Base-by-base conservation (phyloP, 1,140 invertebrate genomes). In the Schlechtendalia chinensis region DNA sequence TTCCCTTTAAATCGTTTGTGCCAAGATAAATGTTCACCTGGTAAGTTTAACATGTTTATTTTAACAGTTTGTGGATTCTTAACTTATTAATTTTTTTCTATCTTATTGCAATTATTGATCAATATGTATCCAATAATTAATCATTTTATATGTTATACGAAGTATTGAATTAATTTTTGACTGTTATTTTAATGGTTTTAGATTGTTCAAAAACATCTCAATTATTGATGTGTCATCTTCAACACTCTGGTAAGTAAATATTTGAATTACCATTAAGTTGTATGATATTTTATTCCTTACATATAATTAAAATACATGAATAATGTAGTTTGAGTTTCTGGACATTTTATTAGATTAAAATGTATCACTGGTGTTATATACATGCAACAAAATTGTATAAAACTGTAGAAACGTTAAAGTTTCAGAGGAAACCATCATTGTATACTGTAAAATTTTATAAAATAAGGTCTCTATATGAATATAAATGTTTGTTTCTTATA, bases 221-320 rank as follows among this genome's bases (percentile, higher is more conserved):
- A 79, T 59, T 45, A 79, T 79, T 79, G 58, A 79, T 63, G 75
- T 79, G 39, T 79, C 75, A 79, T 63, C 75, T 24, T 79, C 75
- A 47, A 79, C 75, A 63, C 58, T 63, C 75, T 79, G 75, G 75
- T 79, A 61, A 79, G n/a, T 75, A 4, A 24, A 56, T 24, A 59
- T 56, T 74, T 0, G 24, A 50, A 50, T 47, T 47, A 16, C 16
- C 47, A 14, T 47, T 50, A 50, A 4, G 14, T 50, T 16, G 8
- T 10, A 27, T 24, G 1, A 4, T 61, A 32, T 29, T 63, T 63
- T 32, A 39, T 63, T 63, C 17, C 27, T 32, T 29, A 63, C 29
- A 11, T 32, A 63, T 2, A 63, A 32, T 39, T 39, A 39, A 4
- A 8, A 39, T 19, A 0, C 27, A n/a, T n/a, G n/a, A n/a, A n/a